Base-by-base conservation (phyloP, 2,888 invertebrate species). In the Euproctis similis region DNA sequence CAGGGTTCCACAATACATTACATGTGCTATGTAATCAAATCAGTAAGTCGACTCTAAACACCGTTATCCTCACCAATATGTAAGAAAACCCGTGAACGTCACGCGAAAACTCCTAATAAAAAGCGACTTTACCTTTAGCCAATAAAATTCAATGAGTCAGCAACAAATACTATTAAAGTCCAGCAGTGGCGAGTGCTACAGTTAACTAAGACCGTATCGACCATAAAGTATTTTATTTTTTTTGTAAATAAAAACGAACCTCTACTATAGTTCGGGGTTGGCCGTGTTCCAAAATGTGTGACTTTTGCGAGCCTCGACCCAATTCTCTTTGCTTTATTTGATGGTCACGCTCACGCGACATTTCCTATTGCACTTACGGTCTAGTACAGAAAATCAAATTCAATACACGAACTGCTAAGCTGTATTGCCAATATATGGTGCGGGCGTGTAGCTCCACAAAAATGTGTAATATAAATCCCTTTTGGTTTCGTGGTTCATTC, bases 301-400 rank as follows among this genome's bases (percentile, higher is more conserved):
- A 39, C 57, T 66, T 47, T n/a, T 46, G 49, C 58, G 55, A 42
- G 54, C 53, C 59, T 59, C 73, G 80, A 80, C 78, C 78, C 63
- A 75, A 72, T 77, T 78, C 71, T 53, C 61, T 58, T 63, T 68
- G 67, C 66, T 76, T 75, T 73, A 75, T 73, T 67, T 63, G 53
- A 60, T 59, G 53, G 56, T 53, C 57, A 59, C 53, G 56, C 50
- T 66, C 67, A 68, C 62, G 65, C 67, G 74, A 76, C 71, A 70
- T 68, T 74, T 72, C 69, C 70, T 67, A 66, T 64, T 69, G 65
- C 65, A 73, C 61, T 71, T 65, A 68, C 57, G 34, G 33, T 35
- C 41, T 44, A 51, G 54, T 49, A 52, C 37, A 34, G 48, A 52
- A 60, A 68, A 69, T 67, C 62, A 64, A 68, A 70, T 61, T 58